Base-by-base conservation (phyloP, 2,888 invertebrate species). In the Baccha elongata region DNA sequence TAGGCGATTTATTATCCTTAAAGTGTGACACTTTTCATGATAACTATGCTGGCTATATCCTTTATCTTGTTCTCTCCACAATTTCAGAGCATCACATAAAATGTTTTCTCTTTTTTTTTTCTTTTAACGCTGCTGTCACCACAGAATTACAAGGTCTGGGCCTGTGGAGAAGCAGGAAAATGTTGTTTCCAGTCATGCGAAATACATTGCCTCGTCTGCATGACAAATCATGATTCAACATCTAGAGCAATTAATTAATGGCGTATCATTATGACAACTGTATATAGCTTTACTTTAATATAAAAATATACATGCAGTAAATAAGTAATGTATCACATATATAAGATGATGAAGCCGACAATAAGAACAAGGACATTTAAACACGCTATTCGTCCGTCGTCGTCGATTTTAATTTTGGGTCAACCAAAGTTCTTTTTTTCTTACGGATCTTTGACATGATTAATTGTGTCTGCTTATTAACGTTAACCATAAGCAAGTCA, bases 1-100 rank as follows among this genome's bases (percentile, higher is more conserved):
- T 75, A 74, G 68, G 55, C 69, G 64, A 74, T 74, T 80, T 80
- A 69, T 80, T 80, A 74, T 80, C 64, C 80, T 69, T 64, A 62
- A 72, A 79, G 73, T 79, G 58, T 79, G 80, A 80, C 80, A 80
- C 64, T 80, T 80, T 74, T 74, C 68, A 69, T 74, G 80, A 80
- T 74, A 74, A 80, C 68, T 68, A 69, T 60, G 42, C 55, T 42
- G 69, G 42, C 55, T 42, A 75, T 74, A 80, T 80, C 69, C 80
- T 64, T 58, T 80, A 74, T 23, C 58, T 44, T 68, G 74, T 69
- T 64, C 64, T 17, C 58, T 74, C 55, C 80, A 35, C 64, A 74
- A 46, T 74, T 37, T 21, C 44, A 21, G 13, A 21, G 48, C 55
- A 37, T 23, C 4, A 5, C n/a, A 32, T 52, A 32, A 52, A 10